Evolutionary conservation across 2,888 invertebrate species (phyloP), one percentile per base, ranked within the genome.

Genomic region (Eupithecia exiguata): DNA sequence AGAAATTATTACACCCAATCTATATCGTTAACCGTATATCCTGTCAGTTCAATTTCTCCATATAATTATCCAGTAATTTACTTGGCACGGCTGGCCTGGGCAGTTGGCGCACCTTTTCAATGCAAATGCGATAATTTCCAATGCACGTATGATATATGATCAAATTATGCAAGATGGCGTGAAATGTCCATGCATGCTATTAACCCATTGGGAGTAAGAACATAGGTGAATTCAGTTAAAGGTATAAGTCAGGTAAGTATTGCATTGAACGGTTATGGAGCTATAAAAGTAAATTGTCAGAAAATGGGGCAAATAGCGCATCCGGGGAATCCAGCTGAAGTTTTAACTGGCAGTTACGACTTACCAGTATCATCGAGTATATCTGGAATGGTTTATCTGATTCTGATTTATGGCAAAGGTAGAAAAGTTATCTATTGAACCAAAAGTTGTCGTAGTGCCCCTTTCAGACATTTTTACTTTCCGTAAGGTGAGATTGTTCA

Each of bases 51-150:
- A 38, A 66, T 43, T 12, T 12, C 40, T 66, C 66, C 6, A 5
- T 35, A 68, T n/a, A 35, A 46, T 30, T 21, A n/a, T 36, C 12
- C 3, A 58, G 58, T 61, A 61, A 40, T 69, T 43, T 21, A 36
- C 38, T 21, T 21, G 68, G 62, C 62, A 35, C 18, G 62, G 35
- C 35, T 5, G 5, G 21, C 10, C 35, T 53, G 36, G 18, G 68
- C 53, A 53, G 68, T 68, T 68, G 53, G 68, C 68, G 35, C 49
- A 68, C 68, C 68, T 69, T 69, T 69, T 69, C 38, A 69, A 69
- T 79, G 76, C 71, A 76, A 78, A 40, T 72, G 65, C 66, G 25
- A 69, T 65, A 69, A 66, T 74, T 70, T 74, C 67, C 61, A 62
- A 74, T 68, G 49, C 21, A 61, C 14, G 40, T 61, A 49, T 74